A percentile compares a stretch with the other conserved stretches of the same genome.
phyloP scores from a whole-genome alignment of 2,113 vertebrate genomes.

The Chiloscyllium plagiosum region DNA sequence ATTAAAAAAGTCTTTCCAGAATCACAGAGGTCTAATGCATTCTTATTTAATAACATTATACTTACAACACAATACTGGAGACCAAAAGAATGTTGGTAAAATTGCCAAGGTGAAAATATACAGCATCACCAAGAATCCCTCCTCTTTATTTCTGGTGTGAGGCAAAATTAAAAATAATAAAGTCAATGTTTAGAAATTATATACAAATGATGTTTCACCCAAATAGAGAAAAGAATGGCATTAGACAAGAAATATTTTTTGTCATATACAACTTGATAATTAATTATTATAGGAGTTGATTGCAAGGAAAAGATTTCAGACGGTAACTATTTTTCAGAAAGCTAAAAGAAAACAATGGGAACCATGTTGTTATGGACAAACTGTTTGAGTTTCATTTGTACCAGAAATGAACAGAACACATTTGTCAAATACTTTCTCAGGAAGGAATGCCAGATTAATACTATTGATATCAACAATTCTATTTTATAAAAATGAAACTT shows the following conservation, averaged over 20 bases:
- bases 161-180: background rate
- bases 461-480: background rate
- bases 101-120: constrained; percentile 40
- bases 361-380: background rate
- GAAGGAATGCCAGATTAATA: background rate
- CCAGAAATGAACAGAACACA: background rate
- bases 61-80: constrained; percentile 56
- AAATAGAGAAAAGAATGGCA: background rate
- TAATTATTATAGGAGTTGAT: background rate
- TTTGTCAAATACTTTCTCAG: background rate
- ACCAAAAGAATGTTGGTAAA: constrained; percentile 49
- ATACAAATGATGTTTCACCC: background rate
- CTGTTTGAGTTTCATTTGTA: background rate
- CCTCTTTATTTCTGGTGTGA: constrained; percentile 45
- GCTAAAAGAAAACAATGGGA: background rate
- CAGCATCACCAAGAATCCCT: constrained; percentile 37
- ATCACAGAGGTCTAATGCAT: background rate
- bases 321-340: background rate
- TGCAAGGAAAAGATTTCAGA: background rate
- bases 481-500: background rate
- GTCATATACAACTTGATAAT: background rate
- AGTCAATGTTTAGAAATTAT: background rate
- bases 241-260: background rate
- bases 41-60: constrained; percentile 27
- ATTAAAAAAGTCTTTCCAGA: background rate